Evolutionary conservation across 2,797 vertebrate genomes (phyloP), one percentile per base, ranked within the genome.

Genomic region (Melanotaenia boesemani): DNA sequence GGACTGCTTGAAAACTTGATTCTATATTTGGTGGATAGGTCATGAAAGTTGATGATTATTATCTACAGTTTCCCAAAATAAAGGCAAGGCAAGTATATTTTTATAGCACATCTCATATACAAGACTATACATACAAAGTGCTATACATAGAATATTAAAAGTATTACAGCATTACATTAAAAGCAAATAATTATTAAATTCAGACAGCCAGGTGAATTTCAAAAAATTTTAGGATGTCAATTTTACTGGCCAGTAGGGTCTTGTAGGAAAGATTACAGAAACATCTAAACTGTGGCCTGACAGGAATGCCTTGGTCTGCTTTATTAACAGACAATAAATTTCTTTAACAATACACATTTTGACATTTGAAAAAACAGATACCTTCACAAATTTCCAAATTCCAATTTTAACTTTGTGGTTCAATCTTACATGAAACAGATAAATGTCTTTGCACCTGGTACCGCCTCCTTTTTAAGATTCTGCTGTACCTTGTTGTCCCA

Each of bases 1-100:
- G 57, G 3, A 41, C 20, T 55, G 62, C 58, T 69, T 64, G 54
- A 72, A 67, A 44, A 22, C 24, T 26, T 36, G 28, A 69, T 70
- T 39, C 11, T 9, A 10, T 6, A 9, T 37, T 37, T 37, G 9
- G 36, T 7, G 9, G 36, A 7, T 8, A 37, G 36, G 36, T 41
- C 39, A 41, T 2, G 12, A 13, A 41, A 2, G 12, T 41, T 41
- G 39, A 13, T 41, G 39, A 12, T 41, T 41, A 41, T 5, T 37
- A 37, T 9, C 32, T 10, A 37, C 36, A 9, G 36, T 37, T 37
- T 37, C 36, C 36, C 36, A 37, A 37, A 37, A 9, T 37, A 37
- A 37, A 37, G 36, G 36, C 36, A 37, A 5, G 32, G 26, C 5
- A 34, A 37, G 9, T 37, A 2, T 9, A 10, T 37, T 37, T 37